A percentile compares a stretch with the other conserved stretches of the same genome.
Evolutionary conservation across 2,113 vertebrate genomes (phyloP).

Genomic region (Cacatua alba): DNA sequence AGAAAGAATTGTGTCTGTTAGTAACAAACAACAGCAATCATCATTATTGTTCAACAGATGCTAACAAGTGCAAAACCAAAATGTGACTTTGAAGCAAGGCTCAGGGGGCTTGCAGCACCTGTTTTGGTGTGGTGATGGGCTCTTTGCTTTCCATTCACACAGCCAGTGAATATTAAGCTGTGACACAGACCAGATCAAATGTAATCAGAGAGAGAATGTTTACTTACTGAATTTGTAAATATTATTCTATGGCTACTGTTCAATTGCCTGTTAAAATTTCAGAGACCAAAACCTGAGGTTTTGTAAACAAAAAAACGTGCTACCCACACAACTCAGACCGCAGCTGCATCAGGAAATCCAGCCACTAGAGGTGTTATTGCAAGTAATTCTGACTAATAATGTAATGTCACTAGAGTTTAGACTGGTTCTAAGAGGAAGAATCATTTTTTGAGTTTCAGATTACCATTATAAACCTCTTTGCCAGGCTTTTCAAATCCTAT

Average conservation of each 20-base stretch:
- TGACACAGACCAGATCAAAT: neutral
- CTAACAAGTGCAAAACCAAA: neutral
- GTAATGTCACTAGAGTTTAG: neutral
- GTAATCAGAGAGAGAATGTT: neutral
- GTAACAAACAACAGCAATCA: neutral
- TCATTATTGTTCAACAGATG: neutral
- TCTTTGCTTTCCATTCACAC: neutral
- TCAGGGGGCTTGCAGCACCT: neutral
- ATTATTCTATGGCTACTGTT: neutral
- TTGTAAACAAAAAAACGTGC: neutral
- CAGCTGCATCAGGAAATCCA: neutral
- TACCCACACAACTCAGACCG: neutral
- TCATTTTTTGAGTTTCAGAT: neutral
- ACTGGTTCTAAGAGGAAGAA: neutral
- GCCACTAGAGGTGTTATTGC: neutral
- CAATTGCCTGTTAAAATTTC: neutral
- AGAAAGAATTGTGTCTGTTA: neutral
- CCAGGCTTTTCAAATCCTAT: neutral
- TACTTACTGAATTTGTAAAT: neutral
- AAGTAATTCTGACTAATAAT: neutral
- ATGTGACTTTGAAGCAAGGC: neutral
- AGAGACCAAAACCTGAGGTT: neutral
- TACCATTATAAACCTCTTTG: neutral
- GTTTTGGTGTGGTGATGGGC: rapidly evolving
- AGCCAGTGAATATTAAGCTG: neutral